Conservation (phyloP, 2,888 invertebrate species). For the Atrina japonica region DNA sequence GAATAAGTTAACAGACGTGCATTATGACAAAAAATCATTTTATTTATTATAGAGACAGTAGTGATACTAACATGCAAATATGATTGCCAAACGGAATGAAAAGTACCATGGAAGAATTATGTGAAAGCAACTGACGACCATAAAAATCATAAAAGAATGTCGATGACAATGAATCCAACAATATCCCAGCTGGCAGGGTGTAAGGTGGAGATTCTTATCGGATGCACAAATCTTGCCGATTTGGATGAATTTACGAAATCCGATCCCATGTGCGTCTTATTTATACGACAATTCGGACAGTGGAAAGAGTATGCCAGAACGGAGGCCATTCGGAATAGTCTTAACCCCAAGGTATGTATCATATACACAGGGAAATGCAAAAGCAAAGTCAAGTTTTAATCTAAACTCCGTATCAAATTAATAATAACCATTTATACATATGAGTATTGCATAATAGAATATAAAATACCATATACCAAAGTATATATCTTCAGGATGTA, state of each 20-base stretch:
- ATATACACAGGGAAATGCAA: neutral
- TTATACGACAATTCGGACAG: slow-evolving; percentile 69
- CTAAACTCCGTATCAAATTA: no score
- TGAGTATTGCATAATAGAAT: no score
- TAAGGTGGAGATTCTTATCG: slow-evolving; percentile 65
- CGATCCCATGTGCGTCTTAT: slow-evolving; percentile 73
- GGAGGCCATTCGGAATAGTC: slow-evolving; percentile 64
- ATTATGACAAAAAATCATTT: no score
- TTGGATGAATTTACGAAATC: slow-evolving; percentile 69
- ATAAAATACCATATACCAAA: no score
- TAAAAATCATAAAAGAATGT: slow-evolving; percentile 6
- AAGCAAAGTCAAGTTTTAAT: no score
- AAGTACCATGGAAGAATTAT: no score
- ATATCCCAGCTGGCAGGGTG: slow-evolving; percentile 49
- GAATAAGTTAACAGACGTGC: no score
- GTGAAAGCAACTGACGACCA: no score
- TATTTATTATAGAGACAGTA: no score
- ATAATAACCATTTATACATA: neutral
- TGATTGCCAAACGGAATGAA: no score
- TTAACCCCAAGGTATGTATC: slow-evolving; percentile 67
- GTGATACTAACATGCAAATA: no score
- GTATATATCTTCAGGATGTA: no score
- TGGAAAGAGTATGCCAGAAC: slow-evolving; percentile 71
- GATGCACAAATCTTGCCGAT: slow-evolving; percentile 65
- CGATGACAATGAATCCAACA: slow-evolving; percentile 27